Conservation (phyloP, 2,113 vertebrate genomes). For the Xyliphius kryptos region DNA sequence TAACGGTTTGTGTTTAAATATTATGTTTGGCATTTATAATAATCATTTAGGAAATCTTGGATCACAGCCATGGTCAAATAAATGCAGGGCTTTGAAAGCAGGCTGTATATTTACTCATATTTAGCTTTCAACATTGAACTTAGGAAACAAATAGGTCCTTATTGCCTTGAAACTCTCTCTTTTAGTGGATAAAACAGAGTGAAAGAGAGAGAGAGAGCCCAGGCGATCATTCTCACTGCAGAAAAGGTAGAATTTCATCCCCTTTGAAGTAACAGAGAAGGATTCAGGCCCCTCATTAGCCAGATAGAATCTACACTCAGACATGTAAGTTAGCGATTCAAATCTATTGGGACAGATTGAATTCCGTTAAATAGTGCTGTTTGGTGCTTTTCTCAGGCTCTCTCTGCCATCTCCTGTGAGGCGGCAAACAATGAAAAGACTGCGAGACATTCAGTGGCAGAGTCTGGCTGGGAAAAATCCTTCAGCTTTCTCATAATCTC, state of each 20-base stretch:
- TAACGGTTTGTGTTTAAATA: constrained; percentile 40
- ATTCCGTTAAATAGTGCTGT: constrained; percentile 91
- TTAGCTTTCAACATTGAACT: constrained; percentile 41
- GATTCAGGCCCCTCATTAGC: constrained; percentile 85
- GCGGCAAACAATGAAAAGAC: constrained; percentile 75
- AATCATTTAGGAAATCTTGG: constrained; percentile 39
- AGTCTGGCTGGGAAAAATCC: constrained; percentile 72
- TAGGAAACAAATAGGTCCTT: constrained; percentile 33
- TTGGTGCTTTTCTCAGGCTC: constrained; percentile 88
- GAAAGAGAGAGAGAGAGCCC: constrained; percentile 58
- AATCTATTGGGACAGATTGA: constrained; percentile 91
- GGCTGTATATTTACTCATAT: constrained; percentile 39
- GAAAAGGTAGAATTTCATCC: constrained; percentile 85
- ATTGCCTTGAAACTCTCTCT: constrained; percentile 57
- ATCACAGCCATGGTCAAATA: constrained; percentile 25
- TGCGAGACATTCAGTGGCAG: constrained; percentile 72
- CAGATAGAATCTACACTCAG: constrained; percentile 94
- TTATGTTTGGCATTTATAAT: constrained; percentile 34
- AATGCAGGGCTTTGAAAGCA: constrained; percentile 19
- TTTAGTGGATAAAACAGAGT: too few relatives aligned
- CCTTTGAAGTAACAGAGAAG: constrained; percentile 90
- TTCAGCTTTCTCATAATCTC: constrained; percentile 42
- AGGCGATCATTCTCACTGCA: constrained; percentile 69
- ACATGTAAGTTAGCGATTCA: constrained; percentile 93
- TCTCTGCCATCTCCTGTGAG: constrained; percentile 74